A percentile compares a stretch with the other conserved stretches of the same genome.
These are phyloP conservation scores for Neopelma chrysocephalum DNA, from an alignment of 2,797 vertebrate species.

Conservation along the genomic window DNA sequence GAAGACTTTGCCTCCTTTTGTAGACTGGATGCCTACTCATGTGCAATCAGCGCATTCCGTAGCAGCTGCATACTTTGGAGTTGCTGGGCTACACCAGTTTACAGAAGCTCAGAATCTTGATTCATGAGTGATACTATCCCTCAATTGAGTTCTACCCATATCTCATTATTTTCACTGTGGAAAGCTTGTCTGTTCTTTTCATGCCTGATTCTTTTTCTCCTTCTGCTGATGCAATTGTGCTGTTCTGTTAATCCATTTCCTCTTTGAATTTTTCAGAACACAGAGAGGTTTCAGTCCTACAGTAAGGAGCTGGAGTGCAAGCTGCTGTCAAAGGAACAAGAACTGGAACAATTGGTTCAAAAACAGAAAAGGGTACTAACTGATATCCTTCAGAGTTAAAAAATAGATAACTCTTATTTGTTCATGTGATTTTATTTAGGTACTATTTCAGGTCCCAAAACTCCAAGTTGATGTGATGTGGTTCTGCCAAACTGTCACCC, in stretches of 20 bases:
- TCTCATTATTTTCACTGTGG: neutral
- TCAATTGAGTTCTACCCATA: neutral
- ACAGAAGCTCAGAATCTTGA: neutral
- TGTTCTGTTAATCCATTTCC: neutral
- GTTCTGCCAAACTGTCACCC: neutral
- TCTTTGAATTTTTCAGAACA: slow-evolving; percentile 79
- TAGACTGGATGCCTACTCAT: neutral
- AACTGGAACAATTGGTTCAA: slow-evolving; percentile 83
- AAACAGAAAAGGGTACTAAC: slow-evolving; percentile 85
- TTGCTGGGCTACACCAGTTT: neutral
- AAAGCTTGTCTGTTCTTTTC: neutral
- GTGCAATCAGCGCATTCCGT: neutral
- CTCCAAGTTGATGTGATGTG: neutral
- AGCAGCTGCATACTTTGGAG: neutral
- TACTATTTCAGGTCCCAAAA: neutral
- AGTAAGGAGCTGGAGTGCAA: slow-evolving; percentile 85
- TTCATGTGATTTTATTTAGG: neutral
- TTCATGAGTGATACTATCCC: neutral
- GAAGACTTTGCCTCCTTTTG: neutral
- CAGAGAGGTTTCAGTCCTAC: slow-evolving; percentile 82
- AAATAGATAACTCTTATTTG: neutral
- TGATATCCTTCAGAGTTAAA: neutral
- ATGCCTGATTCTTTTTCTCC: neutral
- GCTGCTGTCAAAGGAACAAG: slow-evolving; percentile 86
- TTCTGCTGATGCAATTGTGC: neutral